phyloP scores from a whole-genome alignment of 2,888 invertebrate genomes.

The Synergus japonicus region DNA sequence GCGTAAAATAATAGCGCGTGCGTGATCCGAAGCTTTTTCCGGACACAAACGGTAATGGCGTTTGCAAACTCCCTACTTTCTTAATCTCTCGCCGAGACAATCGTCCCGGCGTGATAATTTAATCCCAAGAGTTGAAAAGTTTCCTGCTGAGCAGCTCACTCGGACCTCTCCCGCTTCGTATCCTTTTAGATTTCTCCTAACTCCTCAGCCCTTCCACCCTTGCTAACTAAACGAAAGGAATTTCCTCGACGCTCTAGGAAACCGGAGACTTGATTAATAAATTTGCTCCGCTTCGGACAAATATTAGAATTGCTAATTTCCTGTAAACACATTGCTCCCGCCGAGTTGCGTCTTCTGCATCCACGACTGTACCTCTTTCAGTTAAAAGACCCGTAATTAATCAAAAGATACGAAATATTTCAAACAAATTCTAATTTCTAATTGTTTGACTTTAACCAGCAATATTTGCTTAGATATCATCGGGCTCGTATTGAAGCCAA shows the following conservation, averaged over 20 bases:
- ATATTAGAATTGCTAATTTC: constrained; percentile 71
- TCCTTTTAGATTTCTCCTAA: constrained; percentile 38
- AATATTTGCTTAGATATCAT: constrained; percentile 27
- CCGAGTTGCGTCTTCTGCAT: constrained; percentile 23
- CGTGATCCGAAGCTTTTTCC: constrained; percentile 39
- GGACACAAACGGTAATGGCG: constrained; percentile 37
- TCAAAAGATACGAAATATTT: constrained; percentile 48
- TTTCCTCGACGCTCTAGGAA: constrained; percentile 19
- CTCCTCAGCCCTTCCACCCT: constrained; percentile 31
- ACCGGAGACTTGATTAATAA: constrained; percentile 67
- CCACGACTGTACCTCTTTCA: background rate
- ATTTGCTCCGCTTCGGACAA: constrained; percentile 62
- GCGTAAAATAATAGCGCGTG: constrained; percentile 9
- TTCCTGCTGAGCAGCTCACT: constrained; percentile 68
- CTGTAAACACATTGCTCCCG: constrained; percentile 60
- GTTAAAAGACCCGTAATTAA: constrained; percentile 51
- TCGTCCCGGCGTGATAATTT: constrained; percentile 75
- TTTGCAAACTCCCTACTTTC: constrained; percentile 47
- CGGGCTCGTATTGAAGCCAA: constrained; percentile 6
- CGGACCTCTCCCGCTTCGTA: constrained; percentile 34
- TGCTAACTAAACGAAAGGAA: constrained; percentile 27
- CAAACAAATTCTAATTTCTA: constrained; percentile 20
- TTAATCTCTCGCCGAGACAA: constrained; percentile 66
- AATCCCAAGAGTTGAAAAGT: constrained; percentile 76
- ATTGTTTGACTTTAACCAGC: constrained; percentile 13